Evolutionary conservation across 2,113 vertebrate genomes (phyloP).

Genomic region (Aegotheles bennettii): DNA sequence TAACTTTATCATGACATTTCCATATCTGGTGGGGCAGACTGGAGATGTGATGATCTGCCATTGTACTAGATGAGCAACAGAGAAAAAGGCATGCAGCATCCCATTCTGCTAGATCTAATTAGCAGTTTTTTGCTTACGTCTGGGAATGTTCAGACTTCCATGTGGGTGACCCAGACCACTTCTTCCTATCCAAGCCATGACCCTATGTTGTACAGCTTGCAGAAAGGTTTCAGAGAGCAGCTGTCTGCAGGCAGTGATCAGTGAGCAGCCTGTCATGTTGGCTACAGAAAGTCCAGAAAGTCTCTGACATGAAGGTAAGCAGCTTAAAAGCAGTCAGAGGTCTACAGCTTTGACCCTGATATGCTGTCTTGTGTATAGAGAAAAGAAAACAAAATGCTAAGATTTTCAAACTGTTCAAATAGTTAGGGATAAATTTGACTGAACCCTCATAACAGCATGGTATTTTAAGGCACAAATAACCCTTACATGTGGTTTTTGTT

Average conservation of each 20-base stretch:
- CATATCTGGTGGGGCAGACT: rapidly evolving
- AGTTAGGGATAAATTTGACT: background rate
- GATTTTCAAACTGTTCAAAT: background rate
- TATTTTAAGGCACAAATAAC: background rate
- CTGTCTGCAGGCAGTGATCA: background rate
- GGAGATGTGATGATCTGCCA: background rate
- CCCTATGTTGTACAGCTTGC: rapidly evolving
- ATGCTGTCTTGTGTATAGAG: background rate
- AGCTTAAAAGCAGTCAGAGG: background rate
- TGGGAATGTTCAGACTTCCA: background rate
- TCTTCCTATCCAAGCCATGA: background rate
- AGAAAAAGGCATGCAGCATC: background rate
- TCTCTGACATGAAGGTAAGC: background rate
- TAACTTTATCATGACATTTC: background rate
- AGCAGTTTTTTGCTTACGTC: background rate
- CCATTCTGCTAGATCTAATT: background rate
- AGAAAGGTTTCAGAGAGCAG: background rate
- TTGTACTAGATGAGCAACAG: background rate
- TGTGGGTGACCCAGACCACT: background rate
- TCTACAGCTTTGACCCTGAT: background rate
- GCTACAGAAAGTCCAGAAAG: background rate
- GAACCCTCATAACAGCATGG: background rate
- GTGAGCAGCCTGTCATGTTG: rapidly evolving
- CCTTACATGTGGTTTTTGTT: background rate
- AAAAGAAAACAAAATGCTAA: background rate